These are phyloP conservation scores for Microcebus lehilahytsara DNA, from an alignment of 2,113 vertebrate genomes.

Conservation along the genomic window DNA sequence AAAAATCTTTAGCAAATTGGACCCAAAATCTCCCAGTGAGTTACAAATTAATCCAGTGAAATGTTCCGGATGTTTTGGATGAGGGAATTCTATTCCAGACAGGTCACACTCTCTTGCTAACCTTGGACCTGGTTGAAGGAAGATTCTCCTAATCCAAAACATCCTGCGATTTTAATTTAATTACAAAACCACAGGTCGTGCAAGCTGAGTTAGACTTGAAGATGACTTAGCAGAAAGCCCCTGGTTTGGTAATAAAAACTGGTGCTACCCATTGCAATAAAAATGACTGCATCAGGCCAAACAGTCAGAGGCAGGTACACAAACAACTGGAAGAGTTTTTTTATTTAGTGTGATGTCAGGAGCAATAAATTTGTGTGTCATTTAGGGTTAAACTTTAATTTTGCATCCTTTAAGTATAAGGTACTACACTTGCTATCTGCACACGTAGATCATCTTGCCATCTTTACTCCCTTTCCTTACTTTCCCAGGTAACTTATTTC, in stretches of 20 bases:
- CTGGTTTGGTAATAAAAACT: slow-evolving; percentile 39
- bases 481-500: background rate
- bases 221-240: slow-evolving; percentile 66
- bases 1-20: slow-evolving; percentile 67
- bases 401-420: slow-evolving; percentile 20
- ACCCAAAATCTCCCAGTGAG: slow-evolving; percentile 50
- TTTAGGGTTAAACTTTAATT: slow-evolving; percentile 16
- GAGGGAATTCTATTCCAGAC: slow-evolving; percentile 53
- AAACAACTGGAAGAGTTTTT: background rate
- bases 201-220: slow-evolving; percentile 49
- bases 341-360: background rate
- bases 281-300: background rate
- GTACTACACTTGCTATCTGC: background rate
- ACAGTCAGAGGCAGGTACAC: background rate
- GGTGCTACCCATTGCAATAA: background rate
- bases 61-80: slow-evolving; percentile 68
- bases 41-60: slow-evolving; percentile 74
- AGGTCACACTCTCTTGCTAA: slow-evolving; percentile 62
- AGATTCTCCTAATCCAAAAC: slow-evolving; percentile 70
- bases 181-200: slow-evolving; percentile 35
- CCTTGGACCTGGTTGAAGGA: slow-evolving; percentile 43
- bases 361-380: background rate
- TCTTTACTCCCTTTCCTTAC: background rate
- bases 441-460: too few relatives aligned
- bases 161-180: slow-evolving; percentile 70